Evolutionary conservation across 2,113 vertebrate genomes (phyloP), one percentile per base, ranked within the genome.

Genomic region (Plectropomus leopardus): DNA sequence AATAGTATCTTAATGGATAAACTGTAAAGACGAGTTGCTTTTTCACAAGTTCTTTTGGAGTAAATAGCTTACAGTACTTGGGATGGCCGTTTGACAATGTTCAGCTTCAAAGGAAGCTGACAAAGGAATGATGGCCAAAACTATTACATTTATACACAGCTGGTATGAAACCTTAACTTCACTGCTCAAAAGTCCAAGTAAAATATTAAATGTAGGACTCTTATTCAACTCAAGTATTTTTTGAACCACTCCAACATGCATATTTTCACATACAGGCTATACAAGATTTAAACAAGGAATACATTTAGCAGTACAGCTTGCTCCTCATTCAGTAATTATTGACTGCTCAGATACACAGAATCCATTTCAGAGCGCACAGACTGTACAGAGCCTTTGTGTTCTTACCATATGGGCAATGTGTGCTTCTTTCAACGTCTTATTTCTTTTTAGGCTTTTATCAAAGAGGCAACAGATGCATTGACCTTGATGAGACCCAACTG

Each of bases 261-360:
- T 59, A 26, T 60, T 60, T 15, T 30, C 10, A 36, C 16, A 40
- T 5, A 60, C 23, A 32, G 11, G 64, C 28, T 23, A 6, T 32
- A 7, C 45, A 34, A n/a, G 3, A 34, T 23, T 3, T n/a, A n/a
- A n/a, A n/a, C n/a, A n/a, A n/a, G n/a, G n/a, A n/a, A n/a, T n/a
- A n/a, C n/a, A n/a, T n/a, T n/a, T n/a, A n/a, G n/a, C n/a, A n/a
- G n/a, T n/a, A 68, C 50, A 58, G 28, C 47, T 30, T n/a, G 45
- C 50, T 53, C n/a, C 32, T 42, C 17, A 63, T 63, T 73, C 58
- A 63, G 47, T 42, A 42, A 17, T 53, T 28, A 51, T 9, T 73
- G 30, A 61, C 47, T 3, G 1, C 28, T 40, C 23, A 42, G n/a
- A 61, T 17, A 47, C 5, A 21, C 14, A 40, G 7, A 5, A 48